A percentile compares a stretch with the other conserved stretches of the same genome.
Conservation (phyloP, 1,140 invertebrate genomes). For the Apis cerana region DNA sequence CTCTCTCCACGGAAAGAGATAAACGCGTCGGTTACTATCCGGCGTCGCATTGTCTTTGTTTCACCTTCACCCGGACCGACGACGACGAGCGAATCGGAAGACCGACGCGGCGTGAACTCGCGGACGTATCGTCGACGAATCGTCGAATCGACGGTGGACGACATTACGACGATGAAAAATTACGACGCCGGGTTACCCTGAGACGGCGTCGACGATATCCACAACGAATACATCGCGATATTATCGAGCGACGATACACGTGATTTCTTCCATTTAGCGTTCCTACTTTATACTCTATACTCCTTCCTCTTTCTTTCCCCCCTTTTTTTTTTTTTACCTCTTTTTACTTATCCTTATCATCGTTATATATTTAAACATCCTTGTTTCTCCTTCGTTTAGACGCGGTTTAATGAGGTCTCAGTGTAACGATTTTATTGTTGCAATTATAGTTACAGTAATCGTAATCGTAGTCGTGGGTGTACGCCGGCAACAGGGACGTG, state of each 20-base stretch:
- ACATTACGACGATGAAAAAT: neutral
- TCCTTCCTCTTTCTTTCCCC: neutral
- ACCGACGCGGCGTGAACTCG: neutral
- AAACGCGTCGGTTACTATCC: conserved; percentile 23
- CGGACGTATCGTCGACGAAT: neutral
- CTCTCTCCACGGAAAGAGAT: neutral
- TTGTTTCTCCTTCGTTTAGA: conserved; percentile 39
- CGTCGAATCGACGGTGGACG: neutral
- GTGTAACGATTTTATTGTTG: conserved; percentile 79
- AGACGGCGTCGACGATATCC: conserved; percentile 34
- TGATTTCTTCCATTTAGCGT: neutral
- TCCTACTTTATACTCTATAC: neutral
- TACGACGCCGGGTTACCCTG: conserved; percentile 36
- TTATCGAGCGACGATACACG: conserved; percentile 13
- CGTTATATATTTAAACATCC: neutral
- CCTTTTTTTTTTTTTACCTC: conserved; percentile 5
- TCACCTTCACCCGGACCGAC: neutral
- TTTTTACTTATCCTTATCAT: neutral
- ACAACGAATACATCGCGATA: neutral
- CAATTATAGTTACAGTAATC: conserved; percentile 79
- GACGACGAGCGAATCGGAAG: neutral
- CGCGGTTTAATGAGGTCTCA: conserved; percentile 79
- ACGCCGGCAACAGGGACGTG: conserved; percentile 72
- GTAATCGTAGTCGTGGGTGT: conserved; percentile 77
- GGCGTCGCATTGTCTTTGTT: neutral